Conservation (phyloP, 2,113 vertebrate species). For the Zosterops pallidus region DNA sequence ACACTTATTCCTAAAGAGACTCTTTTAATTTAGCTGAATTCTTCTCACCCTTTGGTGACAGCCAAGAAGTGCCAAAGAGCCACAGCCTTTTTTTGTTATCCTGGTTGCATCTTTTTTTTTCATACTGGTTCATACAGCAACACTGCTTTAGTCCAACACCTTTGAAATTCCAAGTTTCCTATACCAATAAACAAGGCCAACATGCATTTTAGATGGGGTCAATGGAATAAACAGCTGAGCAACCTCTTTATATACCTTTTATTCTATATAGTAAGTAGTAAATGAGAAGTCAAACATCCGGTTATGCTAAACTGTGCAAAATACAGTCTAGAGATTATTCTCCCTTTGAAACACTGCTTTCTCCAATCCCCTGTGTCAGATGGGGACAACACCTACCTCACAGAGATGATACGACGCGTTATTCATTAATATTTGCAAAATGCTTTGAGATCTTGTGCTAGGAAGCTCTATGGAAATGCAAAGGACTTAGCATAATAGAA, state of each 20-base stretch:
- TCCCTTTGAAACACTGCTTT: neutral
- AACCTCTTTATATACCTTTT: neutral
- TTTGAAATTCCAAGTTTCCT: neutral
- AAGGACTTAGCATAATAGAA: neutral
- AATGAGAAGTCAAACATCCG: neutral
- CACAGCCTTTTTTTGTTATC: neutral
- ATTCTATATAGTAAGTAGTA: neutral
- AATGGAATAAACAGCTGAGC: neutral
- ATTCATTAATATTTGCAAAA: slow-evolving; percentile 32
- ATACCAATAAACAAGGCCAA: neutral
- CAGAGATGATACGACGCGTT: neutral
- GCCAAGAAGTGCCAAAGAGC: neutral
- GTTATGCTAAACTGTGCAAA: neutral
- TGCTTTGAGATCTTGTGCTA: slow-evolving; percentile 2
- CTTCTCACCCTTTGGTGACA: neutral
- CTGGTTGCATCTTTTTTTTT: neutral
- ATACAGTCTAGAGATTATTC: neutral
- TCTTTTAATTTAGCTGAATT: neutral
- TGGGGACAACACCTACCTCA: neutral
- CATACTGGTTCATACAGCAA: neutral
- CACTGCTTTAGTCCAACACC: neutral
- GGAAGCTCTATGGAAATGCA: slow-evolving; percentile 18
- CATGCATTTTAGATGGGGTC: neutral
- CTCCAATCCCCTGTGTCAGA: neutral
- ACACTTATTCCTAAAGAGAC: neutral